Base-by-base conservation (phyloP, 2,113 vertebrate species). In the Chaetorhynchus papuensis region DNA sequence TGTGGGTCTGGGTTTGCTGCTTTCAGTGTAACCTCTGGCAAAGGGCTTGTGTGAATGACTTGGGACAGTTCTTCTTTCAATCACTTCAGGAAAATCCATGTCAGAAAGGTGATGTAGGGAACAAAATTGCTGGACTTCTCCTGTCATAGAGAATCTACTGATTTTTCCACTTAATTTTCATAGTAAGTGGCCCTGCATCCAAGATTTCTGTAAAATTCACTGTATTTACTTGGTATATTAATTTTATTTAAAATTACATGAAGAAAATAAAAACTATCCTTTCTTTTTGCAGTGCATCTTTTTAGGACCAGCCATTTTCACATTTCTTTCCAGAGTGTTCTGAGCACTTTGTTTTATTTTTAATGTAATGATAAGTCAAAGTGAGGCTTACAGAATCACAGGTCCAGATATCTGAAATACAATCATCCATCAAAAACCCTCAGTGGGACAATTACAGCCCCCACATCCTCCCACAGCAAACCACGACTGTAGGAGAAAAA, bases 371-470 rank as follows among this genome's bases (percentile, higher is more conserved):
- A 53, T 41, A 95, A 95, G 37, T 87, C 59, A 54, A 85, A 87
- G 80, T 39, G 21, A 94, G 31, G 24, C 77, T 82, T 44, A 90
- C 35, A 90, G 90, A 93, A 83, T 85, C 11, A 11, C 81, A 87
- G 78, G 63, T 74, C 81, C 56, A 94, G 87, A 69, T 93, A 96
- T 28, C 69, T 93, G 80, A 95, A 90, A 94, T 66, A 78, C n/a
- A 82, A 30, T 95, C 71, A 93, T 93, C 87, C 57, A 86, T 93
- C 89, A 96, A 75, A 97, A 96, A 66, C 37, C 93, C 89, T 92
- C 89, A 49, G 44, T 75, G 89, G 96, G 95, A 76, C 96, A 96
- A 71, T 97, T 96, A 89, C 86, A 80, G 77, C 93, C 94, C 93
- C 93, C 93, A 86, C 78, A 88, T 93, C 93, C 83, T 96, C 95